phyloP scores from a whole-genome alignment of 1,140 invertebrate genomes.

The Tetramorium simillimum region DNA sequence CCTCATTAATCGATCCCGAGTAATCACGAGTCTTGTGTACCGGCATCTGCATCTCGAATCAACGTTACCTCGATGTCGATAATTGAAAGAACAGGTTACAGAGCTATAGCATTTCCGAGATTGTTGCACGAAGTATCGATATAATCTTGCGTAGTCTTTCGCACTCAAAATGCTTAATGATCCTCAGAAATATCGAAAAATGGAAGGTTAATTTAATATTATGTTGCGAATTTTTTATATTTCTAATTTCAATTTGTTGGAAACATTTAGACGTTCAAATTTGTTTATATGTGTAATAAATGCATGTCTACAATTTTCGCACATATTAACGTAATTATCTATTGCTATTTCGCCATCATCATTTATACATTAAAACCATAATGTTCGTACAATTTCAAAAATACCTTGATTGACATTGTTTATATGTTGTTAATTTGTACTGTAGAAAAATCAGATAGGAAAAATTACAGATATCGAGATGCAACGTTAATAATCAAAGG shows the following conservation, averaged over 20 bases:
- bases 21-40: slow-evolving; percentile 48
- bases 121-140: slow-evolving; percentile 10
- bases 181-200: background rate
- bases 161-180: background rate
- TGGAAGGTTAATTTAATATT: background rate
- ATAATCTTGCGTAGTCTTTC: background rate
- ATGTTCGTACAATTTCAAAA: background rate
- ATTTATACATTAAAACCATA: background rate
- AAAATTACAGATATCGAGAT: slow-evolving; percentile 29
- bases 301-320: background rate
- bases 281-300: background rate
- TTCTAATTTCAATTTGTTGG: background rate
- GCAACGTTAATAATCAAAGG: slow-evolving; percentile 28
- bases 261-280: background rate
- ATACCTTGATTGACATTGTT: background rate
- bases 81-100: slow-evolving; percentile 51
- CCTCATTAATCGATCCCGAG: slow-evolving; percentile 61
- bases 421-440: background rate
- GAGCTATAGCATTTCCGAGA: background rate
- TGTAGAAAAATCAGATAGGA: background rate
- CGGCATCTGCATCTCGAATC: slow-evolving; percentile 24
- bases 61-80: slow-evolving; percentile 43
- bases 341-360: background rate
- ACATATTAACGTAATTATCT: background rate
- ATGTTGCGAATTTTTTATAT: background rate